phyloP scores from a whole-genome alignment of 2,113 vertebrate species.

The Nettapus auritus region DNA sequence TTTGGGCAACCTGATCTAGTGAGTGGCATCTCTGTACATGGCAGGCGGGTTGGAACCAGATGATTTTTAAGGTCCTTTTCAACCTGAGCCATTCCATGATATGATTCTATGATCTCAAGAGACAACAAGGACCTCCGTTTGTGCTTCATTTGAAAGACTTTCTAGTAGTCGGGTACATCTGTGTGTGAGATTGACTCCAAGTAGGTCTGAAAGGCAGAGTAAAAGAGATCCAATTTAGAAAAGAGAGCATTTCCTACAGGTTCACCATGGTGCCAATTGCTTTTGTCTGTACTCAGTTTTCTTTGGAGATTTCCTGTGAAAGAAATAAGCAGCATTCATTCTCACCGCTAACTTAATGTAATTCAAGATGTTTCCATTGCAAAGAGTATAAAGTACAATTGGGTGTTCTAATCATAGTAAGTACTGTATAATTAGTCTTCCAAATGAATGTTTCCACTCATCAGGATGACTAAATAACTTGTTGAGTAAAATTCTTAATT shows the following conservation, averaged over 20 bases:
- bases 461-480: conserved; percentile 76
- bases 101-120: not conserved
- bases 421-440: conserved; percentile 72
- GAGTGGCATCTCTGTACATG: no score
- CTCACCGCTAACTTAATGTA: conserved; percentile 9
- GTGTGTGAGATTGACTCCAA: not conserved
- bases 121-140: not conserved
- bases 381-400: conserved; percentile 10
- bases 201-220: not conserved
- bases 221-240: not conserved
- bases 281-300: not conserved
- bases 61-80: no score
- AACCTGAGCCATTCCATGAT: no score
- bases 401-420: conserved; percentile 66
- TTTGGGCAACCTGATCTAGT: no score
- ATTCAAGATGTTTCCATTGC: not conserved
- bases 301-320: not conserved
- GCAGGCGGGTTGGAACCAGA: no score
- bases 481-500: conserved; percentile 75
- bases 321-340: conserved; percentile 25
- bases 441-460: conserved; percentile 76
- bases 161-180: not conserved
- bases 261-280: not conserved
- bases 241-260: not conserved
- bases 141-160: not conserved